phyloP scores from a whole-genome alignment of 2,113 vertebrate genomes.

The Pipa parva region DNA sequence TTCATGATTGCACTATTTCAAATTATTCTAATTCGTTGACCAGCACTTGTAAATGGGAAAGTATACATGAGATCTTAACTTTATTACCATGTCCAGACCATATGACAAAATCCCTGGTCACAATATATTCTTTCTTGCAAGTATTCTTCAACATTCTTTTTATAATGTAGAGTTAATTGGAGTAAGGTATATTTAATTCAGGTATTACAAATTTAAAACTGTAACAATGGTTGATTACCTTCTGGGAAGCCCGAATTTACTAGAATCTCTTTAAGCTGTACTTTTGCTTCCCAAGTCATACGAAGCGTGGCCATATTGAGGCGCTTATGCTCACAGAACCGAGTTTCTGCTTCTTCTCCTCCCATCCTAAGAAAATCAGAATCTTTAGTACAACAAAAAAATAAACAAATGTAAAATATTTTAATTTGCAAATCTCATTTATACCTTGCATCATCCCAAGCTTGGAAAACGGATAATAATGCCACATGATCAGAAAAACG shows the following conservation, averaged over 20 bases:
- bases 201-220: conserved; percentile 75
- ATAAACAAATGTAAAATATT: conserved; percentile 1
- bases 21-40: no score
- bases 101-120: no score
- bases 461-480: conserved; percentile 87
- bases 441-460: conserved; percentile 93
- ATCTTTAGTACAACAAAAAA: neutral
- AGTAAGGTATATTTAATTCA: no score
- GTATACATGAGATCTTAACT: no score
- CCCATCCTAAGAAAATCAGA: conserved; percentile 68
- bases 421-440: neutral
- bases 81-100: no score
- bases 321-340: conserved; percentile 91
- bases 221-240: conserved; percentile 63
- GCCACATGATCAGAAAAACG: conserved; percentile 92
- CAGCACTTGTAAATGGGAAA: neutral
- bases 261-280: conserved; percentile 93
- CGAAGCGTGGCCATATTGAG: conserved; percentile 90
- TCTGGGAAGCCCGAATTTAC: conserved; percentile 87
- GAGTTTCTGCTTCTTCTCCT: conserved; percentile 84
- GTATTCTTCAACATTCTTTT: no score
- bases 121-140: no score
- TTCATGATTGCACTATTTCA: neutral
- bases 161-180: no score
- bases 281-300: conserved; percentile 98